Conservation (phyloP, 1,140 invertebrate genomes). For the Penaeus indicus region DNA sequence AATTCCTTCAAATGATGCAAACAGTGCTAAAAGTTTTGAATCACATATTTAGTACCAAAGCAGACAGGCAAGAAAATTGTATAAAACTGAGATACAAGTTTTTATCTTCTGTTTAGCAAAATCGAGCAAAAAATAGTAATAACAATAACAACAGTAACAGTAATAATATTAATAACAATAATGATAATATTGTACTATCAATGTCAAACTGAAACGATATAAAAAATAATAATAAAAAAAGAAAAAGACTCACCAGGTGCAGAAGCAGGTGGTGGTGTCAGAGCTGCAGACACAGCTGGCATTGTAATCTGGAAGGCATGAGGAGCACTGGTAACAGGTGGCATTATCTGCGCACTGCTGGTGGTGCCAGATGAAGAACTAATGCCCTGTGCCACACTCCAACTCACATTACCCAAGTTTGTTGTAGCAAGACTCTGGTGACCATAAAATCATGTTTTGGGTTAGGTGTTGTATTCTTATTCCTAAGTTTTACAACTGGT, state of each 20-base stretch:
- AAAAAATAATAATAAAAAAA: background rate
- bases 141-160: no score
- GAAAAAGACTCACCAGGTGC: constrained; percentile 49
- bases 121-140: no score
- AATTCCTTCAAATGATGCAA: no score
- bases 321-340: constrained; percentile 34
- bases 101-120: no score
- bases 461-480: no score
- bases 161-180: no score
- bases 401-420: constrained; percentile 20
- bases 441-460: no score
- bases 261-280: constrained; percentile 46
- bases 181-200: background rate
- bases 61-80: no score
- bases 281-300: constrained; percentile 50
- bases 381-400: constrained; percentile 22
- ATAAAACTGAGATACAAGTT: no score
- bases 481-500: no score
- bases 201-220: background rate
- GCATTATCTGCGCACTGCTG: constrained; percentile 18
- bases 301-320: constrained; percentile 65
- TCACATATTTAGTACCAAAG: no score
- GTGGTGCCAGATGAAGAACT: constrained; percentile 27
- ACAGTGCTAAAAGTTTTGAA: no score
- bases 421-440: constrained; percentile 5